Evolutionary conservation across 2,888 invertebrate genomes (phyloP).

Genomic region (Sycophila texana): DNA sequence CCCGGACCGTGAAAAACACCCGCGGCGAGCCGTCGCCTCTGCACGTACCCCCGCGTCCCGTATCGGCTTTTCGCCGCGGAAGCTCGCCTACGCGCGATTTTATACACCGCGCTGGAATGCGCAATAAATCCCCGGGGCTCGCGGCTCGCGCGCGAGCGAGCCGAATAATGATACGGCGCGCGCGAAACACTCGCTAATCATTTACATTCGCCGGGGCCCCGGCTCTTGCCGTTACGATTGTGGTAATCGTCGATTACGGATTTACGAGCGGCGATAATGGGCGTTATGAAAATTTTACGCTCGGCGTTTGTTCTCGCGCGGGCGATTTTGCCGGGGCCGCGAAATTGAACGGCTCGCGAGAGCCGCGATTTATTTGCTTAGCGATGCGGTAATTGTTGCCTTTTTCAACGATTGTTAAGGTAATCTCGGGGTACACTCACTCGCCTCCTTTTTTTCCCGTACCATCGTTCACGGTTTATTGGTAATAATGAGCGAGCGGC

Average conservation of each 20-base stretch:
- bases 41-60: not conserved
- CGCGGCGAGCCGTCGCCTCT: not conserved
- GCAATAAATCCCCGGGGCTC: constrained; percentile 37
- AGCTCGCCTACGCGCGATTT: constrained; percentile 26
- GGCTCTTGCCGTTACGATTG: constrained; percentile 28
- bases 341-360: constrained; percentile 17
- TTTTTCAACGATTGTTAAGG: constrained; percentile 27
- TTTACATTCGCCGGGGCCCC: constrained; percentile 14
- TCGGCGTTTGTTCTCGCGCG: constrained; percentile 17
- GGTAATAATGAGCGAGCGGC: not conserved
- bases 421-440: not conserved
- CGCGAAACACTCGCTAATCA: constrained; percentile 35
- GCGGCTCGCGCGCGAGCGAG: constrained; percentile 4
- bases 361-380: constrained; percentile 34
- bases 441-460: not conserved
- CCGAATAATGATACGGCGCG: constrained; percentile 40
- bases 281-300: constrained; percentile 50
- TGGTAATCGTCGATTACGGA: constrained; percentile 49
- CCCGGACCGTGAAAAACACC: constrained; percentile 11
- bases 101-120: constrained; percentile 26
- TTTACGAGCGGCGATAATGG: constrained; percentile 50
- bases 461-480: not conserved
- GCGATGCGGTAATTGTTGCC: constrained; percentile 30
- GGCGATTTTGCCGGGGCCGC: constrained; percentile 1
- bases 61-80: constrained; percentile 12